Conservation (phyloP, 2,797 vertebrate species). For the Coreius guichenoti region DNA sequence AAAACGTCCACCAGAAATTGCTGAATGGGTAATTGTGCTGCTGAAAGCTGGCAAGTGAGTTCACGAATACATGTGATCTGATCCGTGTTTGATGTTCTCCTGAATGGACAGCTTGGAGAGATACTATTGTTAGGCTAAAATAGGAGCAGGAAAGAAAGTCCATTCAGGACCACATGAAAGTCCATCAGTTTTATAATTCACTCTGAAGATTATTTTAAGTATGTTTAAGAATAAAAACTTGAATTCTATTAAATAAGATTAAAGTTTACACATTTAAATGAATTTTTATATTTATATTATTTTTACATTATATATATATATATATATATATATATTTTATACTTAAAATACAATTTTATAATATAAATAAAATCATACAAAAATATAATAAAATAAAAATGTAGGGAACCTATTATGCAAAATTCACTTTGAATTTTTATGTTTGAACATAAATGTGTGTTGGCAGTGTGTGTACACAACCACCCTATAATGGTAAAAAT, state of each 20-base stretch:
- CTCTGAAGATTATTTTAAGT: neutral
- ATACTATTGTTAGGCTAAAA: neutral
- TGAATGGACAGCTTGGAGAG: neutral
- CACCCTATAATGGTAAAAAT: too few species aligned
- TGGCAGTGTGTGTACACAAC: too few species aligned
- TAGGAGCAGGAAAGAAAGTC: neutral
- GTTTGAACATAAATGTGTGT: too few species aligned
- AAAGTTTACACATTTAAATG: neutral
- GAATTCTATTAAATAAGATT: neutral
- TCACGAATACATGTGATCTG: constrained; percentile 7
- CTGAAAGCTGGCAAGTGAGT: constrained; percentile 3
- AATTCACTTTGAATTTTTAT: too few species aligned
- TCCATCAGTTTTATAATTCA: neutral
- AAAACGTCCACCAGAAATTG: constrained; percentile 1
- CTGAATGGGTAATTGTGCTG: neutral
- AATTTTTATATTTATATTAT: too few species aligned
- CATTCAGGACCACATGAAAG: neutral
- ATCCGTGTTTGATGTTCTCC: constrained; percentile 24
- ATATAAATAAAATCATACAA: neutral
- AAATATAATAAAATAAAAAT: too few species aligned
- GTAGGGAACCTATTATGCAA: too few species aligned
- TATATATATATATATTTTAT: too few species aligned
- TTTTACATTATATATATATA: too few species aligned
- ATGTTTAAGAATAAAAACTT: neutral
- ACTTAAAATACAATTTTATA: too few species aligned